Evolutionary conservation across 2,113 vertebrate genomes (phyloP).

Genomic region (Hyperopisus bebe): DNA sequence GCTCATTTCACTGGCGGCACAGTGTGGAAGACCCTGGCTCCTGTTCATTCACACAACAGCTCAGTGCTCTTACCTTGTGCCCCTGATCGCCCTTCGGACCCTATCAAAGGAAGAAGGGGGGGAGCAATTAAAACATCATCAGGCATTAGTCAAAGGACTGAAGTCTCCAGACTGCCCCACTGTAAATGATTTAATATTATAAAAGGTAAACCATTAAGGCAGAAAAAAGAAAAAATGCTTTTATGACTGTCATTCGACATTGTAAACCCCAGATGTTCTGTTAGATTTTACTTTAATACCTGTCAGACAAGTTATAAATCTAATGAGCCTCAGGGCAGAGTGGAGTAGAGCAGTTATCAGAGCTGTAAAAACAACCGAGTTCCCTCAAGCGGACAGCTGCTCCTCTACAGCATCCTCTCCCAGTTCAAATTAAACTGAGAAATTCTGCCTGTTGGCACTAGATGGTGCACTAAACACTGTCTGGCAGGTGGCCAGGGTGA

Average conservation of each 20-base stretch:
- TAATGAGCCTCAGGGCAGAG: background rate
- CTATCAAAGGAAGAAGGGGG: conserved; percentile 32
- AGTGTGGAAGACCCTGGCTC: background rate
- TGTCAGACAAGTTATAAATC: conserved; percentile 9
- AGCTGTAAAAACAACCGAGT: background rate
- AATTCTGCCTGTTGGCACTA: conserved; percentile 15
- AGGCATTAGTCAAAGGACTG: background rate
- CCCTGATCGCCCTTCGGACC: conserved; percentile 49
- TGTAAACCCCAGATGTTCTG: background rate
- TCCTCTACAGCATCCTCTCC: conserved; percentile 3
- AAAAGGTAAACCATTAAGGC: background rate
- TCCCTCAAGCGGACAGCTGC: background rate
- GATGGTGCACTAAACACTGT: conserved; percentile 20
- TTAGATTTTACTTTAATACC: conserved; percentile 1
- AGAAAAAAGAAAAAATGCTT: background rate
- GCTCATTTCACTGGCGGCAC: background rate
- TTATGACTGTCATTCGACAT: background rate
- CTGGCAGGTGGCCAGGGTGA: background rate
- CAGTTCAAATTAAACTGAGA: background rate
- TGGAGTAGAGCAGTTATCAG: background rate
- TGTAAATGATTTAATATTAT: background rate
- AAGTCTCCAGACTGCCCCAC: background rate
- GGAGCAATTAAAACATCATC: conserved; percentile 17
- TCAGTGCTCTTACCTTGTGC: conserved; percentile 45
- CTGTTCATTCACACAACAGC: background rate